Evolutionary conservation across 2,113 vertebrate species (phyloP), one percentile per base, ranked within the genome.

Genomic region (Phylloscopus trochiloides): DNA sequence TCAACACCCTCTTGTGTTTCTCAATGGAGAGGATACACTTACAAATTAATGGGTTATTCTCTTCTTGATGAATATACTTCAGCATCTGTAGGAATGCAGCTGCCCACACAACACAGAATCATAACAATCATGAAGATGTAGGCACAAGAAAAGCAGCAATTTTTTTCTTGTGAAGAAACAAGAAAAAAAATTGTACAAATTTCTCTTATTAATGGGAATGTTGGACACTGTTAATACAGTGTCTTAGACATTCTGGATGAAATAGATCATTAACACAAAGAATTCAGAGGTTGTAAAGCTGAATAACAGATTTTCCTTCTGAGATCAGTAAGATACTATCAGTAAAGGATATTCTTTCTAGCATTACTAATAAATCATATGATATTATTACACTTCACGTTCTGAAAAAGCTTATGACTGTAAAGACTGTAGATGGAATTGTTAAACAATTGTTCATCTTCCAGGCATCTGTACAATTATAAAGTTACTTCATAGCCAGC

Each of bases 1-100:
- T 83, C 34, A 28, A 92, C 78, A 78, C 19, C 34, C 54, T 85
- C 66, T 75, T 65, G 38, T n/a, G 40, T 59, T 94, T 79, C 84
- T 85, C 81, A 88, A 55, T 45, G 63, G 67, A 88, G 71, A 77
- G 72, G 59, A 79, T 66, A 76, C 0, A 0, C 51, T 96, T 95
- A 96, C 47, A 79, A 88, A 94, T 92, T 70, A 93, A 73, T 36
- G 50, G 80, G 58, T 70, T 92, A 58, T 79, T 94, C 67, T 70
- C 45, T 73, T 86, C 54, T 76, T 86, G 81, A 87, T 11, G 15
- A 1, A 2, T 62, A 73, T 72, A 90, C 66, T 91, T 88, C 7
- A 79, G 73, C 43, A 68, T 62, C 54, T 36, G 85, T 72, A 79
- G 89, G 85, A 92, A 84, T 7, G 73, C 40, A 62, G 66, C 71